phyloP scores from a whole-genome alignment of 2,113 vertebrate genomes.

The Trogon melanurus region DNA sequence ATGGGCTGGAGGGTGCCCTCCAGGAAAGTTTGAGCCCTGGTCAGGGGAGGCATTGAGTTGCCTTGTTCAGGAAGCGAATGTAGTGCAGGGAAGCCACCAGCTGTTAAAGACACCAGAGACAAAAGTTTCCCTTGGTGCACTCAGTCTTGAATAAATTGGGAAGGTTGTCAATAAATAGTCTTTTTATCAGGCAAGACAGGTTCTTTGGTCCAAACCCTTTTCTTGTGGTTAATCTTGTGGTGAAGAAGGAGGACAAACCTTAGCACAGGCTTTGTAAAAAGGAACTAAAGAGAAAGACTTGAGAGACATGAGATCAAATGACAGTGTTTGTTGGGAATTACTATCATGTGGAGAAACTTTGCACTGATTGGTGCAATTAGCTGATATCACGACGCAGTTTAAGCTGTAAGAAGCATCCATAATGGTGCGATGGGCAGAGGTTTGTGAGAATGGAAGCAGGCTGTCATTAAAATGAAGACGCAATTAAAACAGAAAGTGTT shows the following conservation, averaged over 20 bases:
- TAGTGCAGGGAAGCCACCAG: not conserved
- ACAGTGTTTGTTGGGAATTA: not conserved
- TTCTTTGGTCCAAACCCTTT: not conserved
- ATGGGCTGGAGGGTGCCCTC: not conserved
- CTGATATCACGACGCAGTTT: constrained; percentile 26
- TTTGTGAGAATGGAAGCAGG: not conserved
- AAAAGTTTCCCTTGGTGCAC: rapidly evolving
- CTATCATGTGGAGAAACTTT: constrained; percentile 1
- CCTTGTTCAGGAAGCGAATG: not conserved
- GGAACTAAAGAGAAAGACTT: not conserved
- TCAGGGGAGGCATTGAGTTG: not conserved
- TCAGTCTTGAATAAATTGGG: not conserved
- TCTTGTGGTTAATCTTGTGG: not conserved
- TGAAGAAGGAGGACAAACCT: not conserved
- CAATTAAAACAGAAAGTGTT: not conserved
- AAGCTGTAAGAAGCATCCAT: not conserved
- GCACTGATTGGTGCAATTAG: constrained; percentile 8
- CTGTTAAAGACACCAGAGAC: not conserved
- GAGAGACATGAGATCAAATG: not conserved
- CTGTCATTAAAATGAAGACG: constrained; percentile 12
- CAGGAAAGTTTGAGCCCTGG: not conserved
- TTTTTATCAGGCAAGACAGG: not conserved
- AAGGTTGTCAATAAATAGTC: not conserved
- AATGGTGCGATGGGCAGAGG: not conserved
- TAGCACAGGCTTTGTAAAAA: not conserved